Base-by-base conservation (phyloP, 2,797 vertebrate species). In the Gila robusta region DNA sequence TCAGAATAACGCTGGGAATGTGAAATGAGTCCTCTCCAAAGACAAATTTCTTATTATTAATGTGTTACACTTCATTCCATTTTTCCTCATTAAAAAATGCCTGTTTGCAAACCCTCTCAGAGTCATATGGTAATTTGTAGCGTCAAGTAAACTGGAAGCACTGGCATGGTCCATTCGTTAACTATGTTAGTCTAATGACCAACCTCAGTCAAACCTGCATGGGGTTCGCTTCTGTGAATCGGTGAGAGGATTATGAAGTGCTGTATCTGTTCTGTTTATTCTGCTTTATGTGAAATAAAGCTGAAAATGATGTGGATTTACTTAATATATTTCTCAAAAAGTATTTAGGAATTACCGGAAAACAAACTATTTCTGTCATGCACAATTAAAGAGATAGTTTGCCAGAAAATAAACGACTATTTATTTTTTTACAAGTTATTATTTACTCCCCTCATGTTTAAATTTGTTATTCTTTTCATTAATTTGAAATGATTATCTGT, bases 11-110 rank as follows among this genome's bases (percentile, higher is more conserved):
- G 12, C 83, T 26, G 86, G 67, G 49, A 90, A 87, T 66, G 37
- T 87, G 76, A 90, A 83, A 93, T 85, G 81, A 91, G 91, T 92
- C 91, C 81, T 87, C 84, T 91, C 88, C 88, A 87, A 89, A 91
- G 91, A 90, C 87, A 86, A 26, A n/a, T 81, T 91, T 89, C 82
- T 88, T 52, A 89, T 90, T 91, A 71, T 90, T 92, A 93, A 93
- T 92, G 89, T 88, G 90, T 89, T 91, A 93, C 90, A 90, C 89
- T 92, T 92, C 83, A 74, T 84, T 92, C 87, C 78, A 91, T 93
- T 91, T 90, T 47, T 52, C 79, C 77, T 91, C 83, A 93, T 91
- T 89, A 90, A 88, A 91, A 90, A 88, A 87, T 83, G 32, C 80
- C 88, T 66, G 89, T 87, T 88, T 88, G 9, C 62, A 56, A 69